Base-by-base conservation (phyloP, 2,888 invertebrate genomes). In the Eupithecia subfuscata region DNA sequence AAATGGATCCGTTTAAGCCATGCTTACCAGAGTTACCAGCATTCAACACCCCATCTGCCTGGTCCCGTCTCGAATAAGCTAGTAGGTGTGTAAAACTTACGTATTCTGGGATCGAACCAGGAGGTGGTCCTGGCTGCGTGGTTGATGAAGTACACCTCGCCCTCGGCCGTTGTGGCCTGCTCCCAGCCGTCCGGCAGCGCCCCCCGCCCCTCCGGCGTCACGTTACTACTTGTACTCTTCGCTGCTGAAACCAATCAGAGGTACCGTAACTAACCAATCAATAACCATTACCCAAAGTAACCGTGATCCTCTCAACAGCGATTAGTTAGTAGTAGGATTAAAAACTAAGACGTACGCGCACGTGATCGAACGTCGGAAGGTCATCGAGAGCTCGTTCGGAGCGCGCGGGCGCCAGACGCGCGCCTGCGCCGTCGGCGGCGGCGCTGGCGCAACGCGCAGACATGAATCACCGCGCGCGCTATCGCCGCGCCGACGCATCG, bases 41-140 rank as follows among this genome's bases (percentile, higher is more conserved):
- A 12, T 25, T 25, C 12, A 60, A 60, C 14, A 12, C 56, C 22
- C 22, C 12, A 6, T 60, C 25, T 60, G 60, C 25, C 60, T 14
- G 60, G 22, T 25, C 22, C 25, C 60, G 25, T 14, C 60, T 60
- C 60, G 22, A 9, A 34, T 18, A 64, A 64, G 64, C 22, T 64
- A 64, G 34, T 34, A 16, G 64, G 64, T 34, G 30, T 18, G 63
- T 14, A 74, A 80, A 75, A 97, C 98, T 97, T 96, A 98, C 98
- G 98, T 96, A 99, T 97, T 96, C 99, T 96, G 87, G 99, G 99
- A 95, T 99, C 99, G 95, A 98, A 98, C 99, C 99, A 99, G 88
- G 98, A 98, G 82, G 99, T 99, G 88, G 98, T 98, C 94, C 98
- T 97, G 83, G 98, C 97, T 91, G 97, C 97, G 95, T 98, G 98